phyloP scores from a whole-genome alignment of 2,113 vertebrate species.

The Xiphias gladius region DNA sequence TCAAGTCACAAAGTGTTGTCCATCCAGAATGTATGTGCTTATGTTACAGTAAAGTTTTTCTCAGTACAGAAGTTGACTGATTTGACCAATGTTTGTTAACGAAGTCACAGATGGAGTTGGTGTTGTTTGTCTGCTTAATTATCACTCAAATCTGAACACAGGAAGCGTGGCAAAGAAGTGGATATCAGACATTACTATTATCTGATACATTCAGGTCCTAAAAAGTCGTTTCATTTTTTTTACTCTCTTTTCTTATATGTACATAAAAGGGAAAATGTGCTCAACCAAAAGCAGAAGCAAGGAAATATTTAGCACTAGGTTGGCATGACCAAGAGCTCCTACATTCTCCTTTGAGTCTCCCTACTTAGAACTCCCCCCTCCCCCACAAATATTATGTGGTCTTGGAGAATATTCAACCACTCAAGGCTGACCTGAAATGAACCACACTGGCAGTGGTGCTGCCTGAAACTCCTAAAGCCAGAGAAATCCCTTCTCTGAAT shows the following conservation, averaged over 20 bases:
- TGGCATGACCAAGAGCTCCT: constrained; percentile 10
- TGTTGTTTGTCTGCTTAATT: constrained; percentile 51
- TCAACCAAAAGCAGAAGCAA: neutral
- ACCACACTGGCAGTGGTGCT: constrained; percentile 32
- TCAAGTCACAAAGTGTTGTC: neutral
- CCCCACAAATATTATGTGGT: constrained; percentile 36
- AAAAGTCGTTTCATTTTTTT: neutral
- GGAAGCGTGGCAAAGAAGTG: constrained; percentile 41
- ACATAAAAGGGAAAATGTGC: neutral
- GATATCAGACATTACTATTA: constrained; percentile 13
- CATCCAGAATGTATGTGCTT: neutral
- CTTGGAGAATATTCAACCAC: constrained; percentile 32
- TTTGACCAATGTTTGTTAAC: constrained; percentile 43
- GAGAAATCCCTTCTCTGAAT: constrained; percentile 51
- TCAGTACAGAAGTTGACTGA: constrained; percentile 24
- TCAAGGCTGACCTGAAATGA: constrained; percentile 55
- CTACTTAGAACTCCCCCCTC: constrained; percentile 42
- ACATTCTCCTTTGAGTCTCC: constrained; percentile 36
- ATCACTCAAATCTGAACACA: constrained; percentile 48
- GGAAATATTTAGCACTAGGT: constrained; percentile 24
- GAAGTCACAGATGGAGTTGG: constrained; percentile 31
- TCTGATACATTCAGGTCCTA: constrained; percentile 1
- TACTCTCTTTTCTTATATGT: neutral
- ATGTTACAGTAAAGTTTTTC: neutral
- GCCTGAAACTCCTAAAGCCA: constrained; percentile 30